phyloP scores from a whole-genome alignment of 2,888 invertebrate species.

The Girardia tigrina region DNA sequence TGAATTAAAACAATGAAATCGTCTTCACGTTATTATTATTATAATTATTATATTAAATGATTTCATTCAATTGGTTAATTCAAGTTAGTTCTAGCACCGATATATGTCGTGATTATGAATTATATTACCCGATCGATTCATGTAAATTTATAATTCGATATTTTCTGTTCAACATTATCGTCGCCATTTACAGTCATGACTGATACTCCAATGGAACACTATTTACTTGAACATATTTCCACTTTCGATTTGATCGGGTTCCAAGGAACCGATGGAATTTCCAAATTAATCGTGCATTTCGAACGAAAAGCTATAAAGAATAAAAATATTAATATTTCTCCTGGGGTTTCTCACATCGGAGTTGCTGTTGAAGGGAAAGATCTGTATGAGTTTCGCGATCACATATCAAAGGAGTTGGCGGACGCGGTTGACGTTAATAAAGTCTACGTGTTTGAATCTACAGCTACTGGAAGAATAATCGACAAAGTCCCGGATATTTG shows the following conservation, averaged over 20 bases:
- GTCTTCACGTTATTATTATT: too few species aligned
- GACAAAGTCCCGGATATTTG: background rate
- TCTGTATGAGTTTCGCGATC: background rate
- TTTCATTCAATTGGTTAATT: too few species aligned
- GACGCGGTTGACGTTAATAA: background rate
- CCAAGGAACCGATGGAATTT: background rate
- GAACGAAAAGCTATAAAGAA: background rate
- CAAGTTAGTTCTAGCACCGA: too few species aligned
- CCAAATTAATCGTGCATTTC: background rate
- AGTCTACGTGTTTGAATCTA: background rate
- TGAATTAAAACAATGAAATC: too few species aligned
- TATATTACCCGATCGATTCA: too few species aligned
- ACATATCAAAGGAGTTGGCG: background rate
- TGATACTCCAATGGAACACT: too few species aligned
- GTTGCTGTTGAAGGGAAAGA: background rate
- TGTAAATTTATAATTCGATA: too few species aligned
- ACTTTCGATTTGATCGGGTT: background rate
- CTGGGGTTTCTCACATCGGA: background rate
- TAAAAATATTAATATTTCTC: background rate
- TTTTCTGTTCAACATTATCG: too few species aligned
- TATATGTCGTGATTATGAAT: too few species aligned
- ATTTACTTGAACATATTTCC: too few species aligned
- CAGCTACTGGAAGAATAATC: background rate
- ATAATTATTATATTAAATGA: too few species aligned
- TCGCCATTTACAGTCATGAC: too few species aligned